Evolutionary conservation across 2,113 vertebrate genomes (phyloP).

Genomic region (Baryphthengus martii): DNA sequence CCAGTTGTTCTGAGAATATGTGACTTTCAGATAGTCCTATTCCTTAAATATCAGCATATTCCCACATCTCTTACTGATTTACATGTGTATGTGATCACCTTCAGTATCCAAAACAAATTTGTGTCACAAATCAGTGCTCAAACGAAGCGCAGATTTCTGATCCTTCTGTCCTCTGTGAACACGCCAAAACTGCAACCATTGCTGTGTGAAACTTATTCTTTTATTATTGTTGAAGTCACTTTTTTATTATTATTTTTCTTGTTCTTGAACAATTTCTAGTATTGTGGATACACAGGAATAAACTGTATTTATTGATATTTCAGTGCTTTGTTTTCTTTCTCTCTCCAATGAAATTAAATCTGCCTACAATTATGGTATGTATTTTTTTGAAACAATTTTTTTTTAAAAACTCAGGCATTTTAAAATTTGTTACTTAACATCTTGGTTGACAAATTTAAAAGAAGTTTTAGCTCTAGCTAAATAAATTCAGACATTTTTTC

Average conservation of each 20-base stretch:
- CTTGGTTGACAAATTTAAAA: not conserved
- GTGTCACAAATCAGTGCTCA: not conserved
- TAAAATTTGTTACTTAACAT: not conserved
- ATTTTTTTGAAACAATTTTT: not conserved
- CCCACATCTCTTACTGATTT: not conserved
- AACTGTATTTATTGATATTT: not conserved
- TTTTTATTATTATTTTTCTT: not conserved
- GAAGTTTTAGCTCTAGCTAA: not conserved
- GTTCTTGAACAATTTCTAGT: not conserved
- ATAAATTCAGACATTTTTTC: not conserved
- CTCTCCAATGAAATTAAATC: not conserved
- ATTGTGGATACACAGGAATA: not conserved
- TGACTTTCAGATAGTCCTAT: not conserved
- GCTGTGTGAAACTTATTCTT: not conserved
- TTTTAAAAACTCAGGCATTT: not conserved
- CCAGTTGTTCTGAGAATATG: not conserved
- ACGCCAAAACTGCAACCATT: not conserved
- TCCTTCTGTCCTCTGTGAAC: not conserved
- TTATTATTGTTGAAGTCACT: not conserved
- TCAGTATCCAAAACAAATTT: not conserved
- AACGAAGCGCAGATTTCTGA: not conserved
- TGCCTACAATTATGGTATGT: not conserved
- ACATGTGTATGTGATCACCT: not conserved
- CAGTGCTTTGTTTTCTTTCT: not conserved
- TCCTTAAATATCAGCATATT: not conserved